Base-by-base conservation (phyloP, 2,888 invertebrate species). In the Lepidochitona cinerea region DNA sequence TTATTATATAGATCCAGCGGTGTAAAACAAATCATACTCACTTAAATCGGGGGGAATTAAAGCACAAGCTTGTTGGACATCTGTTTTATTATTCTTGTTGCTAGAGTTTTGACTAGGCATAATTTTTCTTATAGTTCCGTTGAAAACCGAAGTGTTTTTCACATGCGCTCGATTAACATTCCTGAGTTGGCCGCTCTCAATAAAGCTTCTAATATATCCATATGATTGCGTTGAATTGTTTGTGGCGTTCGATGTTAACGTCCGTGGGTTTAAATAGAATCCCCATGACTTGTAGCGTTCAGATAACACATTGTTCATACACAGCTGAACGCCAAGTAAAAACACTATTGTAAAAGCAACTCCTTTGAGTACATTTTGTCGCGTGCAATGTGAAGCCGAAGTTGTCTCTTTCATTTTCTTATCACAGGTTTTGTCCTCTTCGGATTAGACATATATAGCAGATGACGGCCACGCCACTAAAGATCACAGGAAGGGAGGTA, bases 21-120 rank as follows among this genome's bases (percentile, higher is more conserved):
- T 7, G n/a, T 7, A 26, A 64, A 5, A 23, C 64, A 49, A 37
- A 9, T 23, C 1, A 18, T n/a, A 77, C 80, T 77, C 72, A 81
- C 81, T 37, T 66, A 81, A 53, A 53, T 52, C 36, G 41, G 81
- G 79, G 0, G 81, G 76, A 32, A 79, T 75, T 26, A 77, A 36
- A 5, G 79, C 77, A 52, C 81, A 81, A 49, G 49, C 49, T 7
- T 49, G n/a, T n/a, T n/a, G n/a, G n/a, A n/a, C n/a, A n/a, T n/a
- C n/a, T n/a, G n/a, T n/a, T n/a, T n/a, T n/a, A n/a, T n/a, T n/a
- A n/a, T n/a, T n/a, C n/a, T n/a, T n/a, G n/a, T n/a, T n/a, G n/a
- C n/a, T n/a, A n/a, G n/a, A n/a, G n/a, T n/a, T n/a, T n/a, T n/a
- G n/a, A n/a, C n/a, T n/a, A n/a, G n/a, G n/a, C n/a, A n/a, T n/a